Evolutionary conservation across 2,888 invertebrate genomes (phyloP).

Genomic region (Mesorhabditis belari): DNA sequence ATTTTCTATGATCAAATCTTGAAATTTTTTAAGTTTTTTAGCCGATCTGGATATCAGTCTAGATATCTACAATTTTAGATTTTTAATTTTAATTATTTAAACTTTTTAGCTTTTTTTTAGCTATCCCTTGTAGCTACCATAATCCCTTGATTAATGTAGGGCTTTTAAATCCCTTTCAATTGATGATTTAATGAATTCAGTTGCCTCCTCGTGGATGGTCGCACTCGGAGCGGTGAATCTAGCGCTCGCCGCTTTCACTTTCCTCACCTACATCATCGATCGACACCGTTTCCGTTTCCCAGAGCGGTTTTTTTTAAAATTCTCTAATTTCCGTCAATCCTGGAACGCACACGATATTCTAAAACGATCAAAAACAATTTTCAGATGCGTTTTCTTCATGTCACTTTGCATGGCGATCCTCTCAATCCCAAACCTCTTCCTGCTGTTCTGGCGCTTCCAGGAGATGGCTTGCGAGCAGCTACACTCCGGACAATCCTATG

Average conservation of each 20-base stretch:
- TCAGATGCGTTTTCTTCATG: constrained; percentile 80
- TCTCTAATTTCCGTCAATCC: neutral
- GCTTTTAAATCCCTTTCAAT: neutral
- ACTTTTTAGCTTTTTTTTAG: constrained; percentile 1
- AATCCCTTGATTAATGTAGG: neutral
- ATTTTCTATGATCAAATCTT: no score
- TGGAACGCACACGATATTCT: neutral
- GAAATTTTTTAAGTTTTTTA: no score
- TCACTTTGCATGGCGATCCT: constrained; percentile 93
- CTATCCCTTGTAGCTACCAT: constrained; percentile 9
- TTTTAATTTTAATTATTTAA: no score
- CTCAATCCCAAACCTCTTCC: constrained; percentile 71
- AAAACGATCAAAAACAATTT: constrained; percentile 3
- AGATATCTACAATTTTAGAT: no score
- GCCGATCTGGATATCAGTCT: no score
- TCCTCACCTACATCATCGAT: constrained; percentile 80
- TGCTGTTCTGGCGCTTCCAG: constrained; percentile 51
- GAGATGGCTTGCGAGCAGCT: constrained; percentile 26
- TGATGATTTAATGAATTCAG: constrained; percentile 4
- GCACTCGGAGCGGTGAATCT: constrained; percentile 85
- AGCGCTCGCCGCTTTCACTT: constrained; percentile 76
- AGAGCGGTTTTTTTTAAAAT: constrained; percentile 66
- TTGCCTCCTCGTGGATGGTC: constrained; percentile 72
- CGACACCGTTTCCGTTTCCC: constrained; percentile 92
- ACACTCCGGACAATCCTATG: constrained; percentile 15